Conservation (phyloP, 2,888 invertebrate genomes). For the Pachycephus smyrnensis region DNA sequence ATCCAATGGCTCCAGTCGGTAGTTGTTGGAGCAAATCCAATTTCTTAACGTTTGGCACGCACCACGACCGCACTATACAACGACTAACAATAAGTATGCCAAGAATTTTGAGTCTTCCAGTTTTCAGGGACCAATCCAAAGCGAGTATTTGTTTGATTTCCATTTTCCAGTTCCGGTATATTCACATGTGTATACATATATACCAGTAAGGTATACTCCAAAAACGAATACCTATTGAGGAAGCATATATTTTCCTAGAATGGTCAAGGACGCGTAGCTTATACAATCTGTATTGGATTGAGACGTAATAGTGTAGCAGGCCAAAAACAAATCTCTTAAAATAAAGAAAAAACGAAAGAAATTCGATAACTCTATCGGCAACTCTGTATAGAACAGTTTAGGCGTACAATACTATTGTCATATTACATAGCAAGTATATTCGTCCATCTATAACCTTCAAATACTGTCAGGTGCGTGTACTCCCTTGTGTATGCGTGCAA, state of each 20-base stretch:
- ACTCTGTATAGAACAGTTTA: not conserved
- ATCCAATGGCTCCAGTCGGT: not conserved
- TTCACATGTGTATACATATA: not conserved
- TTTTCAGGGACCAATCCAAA: not conserved
- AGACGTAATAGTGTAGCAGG: not conserved
- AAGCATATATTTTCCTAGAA: not conserved
- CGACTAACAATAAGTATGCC: not conserved
- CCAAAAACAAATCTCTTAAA: not conserved
- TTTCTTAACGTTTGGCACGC: slow-evolving; percentile 9
- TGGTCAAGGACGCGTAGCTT: not conserved
- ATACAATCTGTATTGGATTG: not conserved
- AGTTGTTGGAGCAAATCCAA: slow-evolving; percentile 10
- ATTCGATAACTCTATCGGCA: not conserved
- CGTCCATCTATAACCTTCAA: not conserved
- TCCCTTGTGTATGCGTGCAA: not conserved
- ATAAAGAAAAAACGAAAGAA: too few relatives aligned
- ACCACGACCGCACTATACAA: not conserved
- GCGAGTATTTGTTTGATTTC: not conserved
- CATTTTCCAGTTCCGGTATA: not conserved
- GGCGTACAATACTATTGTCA: not conserved
- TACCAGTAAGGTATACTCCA: not conserved
- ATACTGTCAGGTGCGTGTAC: slow-evolving; percentile 1
- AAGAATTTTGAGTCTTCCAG: not conserved
- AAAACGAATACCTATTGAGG: not conserved
- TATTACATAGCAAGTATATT: not conserved